Percentiles rank a stretch among this genome's conserved stretches.
Conservation (phyloP, 2,888 invertebrate genomes). For the Miltochrista miniata region DNA sequence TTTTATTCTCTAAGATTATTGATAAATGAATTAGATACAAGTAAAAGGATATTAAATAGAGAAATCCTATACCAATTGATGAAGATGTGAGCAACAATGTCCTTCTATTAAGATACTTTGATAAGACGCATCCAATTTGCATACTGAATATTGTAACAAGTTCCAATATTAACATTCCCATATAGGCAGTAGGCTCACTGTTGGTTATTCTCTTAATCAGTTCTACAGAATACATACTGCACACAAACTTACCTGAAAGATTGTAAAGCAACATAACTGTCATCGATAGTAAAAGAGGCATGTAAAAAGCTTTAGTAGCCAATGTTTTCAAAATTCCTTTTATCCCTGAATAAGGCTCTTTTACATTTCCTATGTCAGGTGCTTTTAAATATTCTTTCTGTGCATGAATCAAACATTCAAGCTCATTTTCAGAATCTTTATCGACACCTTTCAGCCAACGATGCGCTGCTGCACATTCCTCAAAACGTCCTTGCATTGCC, state of each 20-base stretch:
- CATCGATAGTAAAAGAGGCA: slow-evolving; percentile 47
- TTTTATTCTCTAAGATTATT: slow-evolving; percentile 37
- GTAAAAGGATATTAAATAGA: slow-evolving; percentile 45
- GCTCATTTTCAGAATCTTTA: slow-evolving; percentile 43
- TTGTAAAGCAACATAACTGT: slow-evolving; percentile 49
- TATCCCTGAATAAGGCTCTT: slow-evolving; percentile 21
- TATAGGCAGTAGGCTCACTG: slow-evolving; percentile 41
- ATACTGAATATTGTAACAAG: slow-evolving; percentile 46
- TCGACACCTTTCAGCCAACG: slow-evolving; percentile 51
- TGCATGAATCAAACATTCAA: slow-evolving; percentile 44
- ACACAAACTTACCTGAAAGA: slow-evolving; percentile 56
- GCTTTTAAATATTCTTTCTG: slow-evolving; percentile 38
- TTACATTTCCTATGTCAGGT: slow-evolving; percentile 21
- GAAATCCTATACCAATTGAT: slow-evolving; percentile 38
- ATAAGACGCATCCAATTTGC: slow-evolving; percentile 37
- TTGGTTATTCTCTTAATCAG: slow-evolving; percentile 42
- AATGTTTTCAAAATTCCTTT: slow-evolving; percentile 33
- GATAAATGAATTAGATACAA: slow-evolving; percentile 41
- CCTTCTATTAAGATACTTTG: slow-evolving; percentile 39
- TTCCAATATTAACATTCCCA: slow-evolving; percentile 52
- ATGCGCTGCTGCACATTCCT: slow-evolving; percentile 48
- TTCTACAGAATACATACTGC: slow-evolving; percentile 42
- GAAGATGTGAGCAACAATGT: slow-evolving; percentile 41
- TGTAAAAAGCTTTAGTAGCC: slow-evolving; percentile 46
- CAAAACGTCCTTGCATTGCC: slow-evolving; percentile 51